Base-by-base conservation (phyloP, 1,140 invertebrate genomes). In the Orussus abietinus region DNA sequence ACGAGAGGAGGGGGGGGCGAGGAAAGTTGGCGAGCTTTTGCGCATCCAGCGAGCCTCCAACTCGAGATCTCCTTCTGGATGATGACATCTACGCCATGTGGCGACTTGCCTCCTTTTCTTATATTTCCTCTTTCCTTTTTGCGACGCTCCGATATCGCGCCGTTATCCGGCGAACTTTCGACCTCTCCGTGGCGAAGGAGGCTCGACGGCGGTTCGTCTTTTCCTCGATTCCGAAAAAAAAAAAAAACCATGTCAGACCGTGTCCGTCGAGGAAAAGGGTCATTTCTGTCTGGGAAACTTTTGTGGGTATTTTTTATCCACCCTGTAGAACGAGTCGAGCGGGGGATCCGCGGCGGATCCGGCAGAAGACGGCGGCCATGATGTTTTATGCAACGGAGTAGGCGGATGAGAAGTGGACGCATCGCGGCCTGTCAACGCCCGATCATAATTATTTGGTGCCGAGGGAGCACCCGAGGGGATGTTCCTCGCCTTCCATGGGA, bases 301-400 rank as follows among this genome's bases (percentile, higher is more conserved):
- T n/a, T n/a, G 22, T n/a, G 22, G 22, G n/a, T 25, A n/a, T 47
- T 53, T 57, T 57, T 51, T 47, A 51, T 55, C 62, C 59, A 64
- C 57, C 61, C 61, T 59, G 59, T 59, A 42, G 59, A 36, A 35
- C 19, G 25, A 32, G 48, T 48, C 36, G 49, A 22, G 22, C 22
- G 6, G n/a, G n/a, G n/a, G n/a, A n/a, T n/a, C n/a, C n/a, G n/a
- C n/a, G n/a, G n/a, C n/a, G n/a, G n/a, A n/a, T n/a, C n/a, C n/a
- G n/a, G n/a, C n/a, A n/a, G n/a, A n/a, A 58, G 57, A 65, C 60
- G 60, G 55, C 53, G 49, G 59, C 53, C 57, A 59, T 64, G 60
- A 62, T 63, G 57, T 59, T 63, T 62, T 57, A 55, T 57, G 57
- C 54, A 48, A 49, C 49, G 49, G 35, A 55, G 49, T 54, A 42